Conservation (phyloP, 1,140 invertebrate genomes). For the Caenorhabditis brenneri region DNA sequence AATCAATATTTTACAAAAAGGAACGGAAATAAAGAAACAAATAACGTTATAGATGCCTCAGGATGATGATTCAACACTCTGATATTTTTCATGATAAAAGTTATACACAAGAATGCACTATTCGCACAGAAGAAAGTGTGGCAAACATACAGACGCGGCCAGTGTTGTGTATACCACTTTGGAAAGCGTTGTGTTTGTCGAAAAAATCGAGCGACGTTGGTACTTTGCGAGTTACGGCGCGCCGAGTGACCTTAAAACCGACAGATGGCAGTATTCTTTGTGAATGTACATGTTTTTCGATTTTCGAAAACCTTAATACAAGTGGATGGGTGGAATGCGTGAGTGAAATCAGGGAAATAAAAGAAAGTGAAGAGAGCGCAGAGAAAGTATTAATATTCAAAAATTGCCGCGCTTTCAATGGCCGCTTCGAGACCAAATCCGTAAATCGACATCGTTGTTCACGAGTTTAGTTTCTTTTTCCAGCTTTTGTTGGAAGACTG, state of each 20-base stretch:
- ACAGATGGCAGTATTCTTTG: background rate
- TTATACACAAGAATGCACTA: background rate
- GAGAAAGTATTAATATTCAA: background rate
- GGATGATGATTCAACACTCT: background rate
- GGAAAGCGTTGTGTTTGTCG: background rate
- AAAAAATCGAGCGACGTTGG: background rate
- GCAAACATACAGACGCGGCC: background rate
- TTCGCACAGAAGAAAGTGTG: background rate
- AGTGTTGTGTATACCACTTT: background rate
- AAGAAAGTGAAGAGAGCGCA: background rate
- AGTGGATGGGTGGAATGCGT: background rate
- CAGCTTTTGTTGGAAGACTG: too few species aligned
- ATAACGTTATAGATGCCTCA: background rate
- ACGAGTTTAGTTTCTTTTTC: too few species aligned
- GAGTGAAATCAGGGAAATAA: background rate
- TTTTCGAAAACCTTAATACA: background rate
- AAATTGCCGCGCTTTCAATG: background rate
- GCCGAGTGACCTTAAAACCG: slow-evolving; percentile 18
- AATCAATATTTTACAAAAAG: too few species aligned
- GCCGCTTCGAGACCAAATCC: background rate
- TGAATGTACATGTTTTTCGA: background rate
- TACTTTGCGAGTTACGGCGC: slow-evolving; percentile 21
- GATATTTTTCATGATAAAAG: background rate
- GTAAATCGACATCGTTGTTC: background rate
- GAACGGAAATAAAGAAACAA: background rate